phyloP scores from a whole-genome alignment of 2,888 invertebrate genomes.

The Megaustenia siamemsis region DNA sequence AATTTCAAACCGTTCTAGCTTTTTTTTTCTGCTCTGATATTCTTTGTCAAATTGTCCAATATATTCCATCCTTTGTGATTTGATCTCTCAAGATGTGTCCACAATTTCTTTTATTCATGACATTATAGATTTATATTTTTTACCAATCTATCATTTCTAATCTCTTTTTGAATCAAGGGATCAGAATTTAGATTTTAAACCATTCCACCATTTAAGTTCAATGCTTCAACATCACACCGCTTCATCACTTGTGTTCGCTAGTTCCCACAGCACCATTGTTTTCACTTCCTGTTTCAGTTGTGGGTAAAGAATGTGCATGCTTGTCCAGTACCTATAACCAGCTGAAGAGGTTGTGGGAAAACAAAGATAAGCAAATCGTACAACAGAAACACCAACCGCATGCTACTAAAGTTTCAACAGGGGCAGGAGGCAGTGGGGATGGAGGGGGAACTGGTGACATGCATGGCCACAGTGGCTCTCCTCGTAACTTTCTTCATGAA shows the following conservation, averaged over 20 bases:
- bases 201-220: background rate
- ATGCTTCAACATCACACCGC: background rate
- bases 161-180: no score
- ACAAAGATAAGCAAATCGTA: conserved; percentile 73
- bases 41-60: no score
- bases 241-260: background rate
- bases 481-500: conserved; percentile 50
- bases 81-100: no score
- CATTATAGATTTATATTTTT: no score
- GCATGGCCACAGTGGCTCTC: conserved; percentile 16
- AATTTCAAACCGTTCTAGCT: no score
- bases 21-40: no score
- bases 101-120: no score
- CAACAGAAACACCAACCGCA: conserved; percentile 53
- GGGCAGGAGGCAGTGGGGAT: conserved; percentile 20
- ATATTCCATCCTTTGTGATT: no score
- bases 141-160: no score
- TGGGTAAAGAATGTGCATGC: conserved; percentile 76
- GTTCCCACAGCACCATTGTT: conserved; percentile 17
- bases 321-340: conserved; percentile 79
- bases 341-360: conserved; percentile 79
- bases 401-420: conserved; percentile 42
- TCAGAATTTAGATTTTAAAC: background rate
- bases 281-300: conserved; percentile 71
- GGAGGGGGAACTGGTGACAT: background rate